phyloP scores from a whole-genome alignment of 2,888 invertebrate species.

The Parnassius glacialis region DNA sequence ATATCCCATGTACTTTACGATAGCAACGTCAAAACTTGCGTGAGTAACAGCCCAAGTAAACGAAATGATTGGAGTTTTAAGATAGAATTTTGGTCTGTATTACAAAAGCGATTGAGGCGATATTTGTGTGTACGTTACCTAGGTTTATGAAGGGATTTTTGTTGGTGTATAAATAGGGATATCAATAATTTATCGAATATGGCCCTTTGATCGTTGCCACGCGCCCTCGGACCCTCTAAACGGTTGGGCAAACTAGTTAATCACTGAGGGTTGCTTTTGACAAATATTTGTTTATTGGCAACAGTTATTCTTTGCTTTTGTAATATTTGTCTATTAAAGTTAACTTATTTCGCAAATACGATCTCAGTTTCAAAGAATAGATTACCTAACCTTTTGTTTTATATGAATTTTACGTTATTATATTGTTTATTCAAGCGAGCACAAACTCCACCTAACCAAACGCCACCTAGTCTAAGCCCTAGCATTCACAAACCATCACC shows the following conservation, averaged over 20 bases:
- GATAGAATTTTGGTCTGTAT: not conserved
- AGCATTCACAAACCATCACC: no score
- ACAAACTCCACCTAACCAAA: no score
- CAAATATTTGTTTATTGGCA: constrained; percentile 32
- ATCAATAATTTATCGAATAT: constrained; percentile 30
- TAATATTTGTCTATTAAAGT: not conserved
- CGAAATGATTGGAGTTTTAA: not conserved
- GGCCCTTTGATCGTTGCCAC: constrained; percentile 39
- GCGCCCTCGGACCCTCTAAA: constrained; percentile 37
- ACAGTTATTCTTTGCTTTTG: constrained; percentile 1
- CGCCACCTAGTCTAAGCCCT: no score
- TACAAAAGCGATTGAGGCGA: not conserved
- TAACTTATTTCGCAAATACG: no score
- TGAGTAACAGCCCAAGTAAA: not conserved
- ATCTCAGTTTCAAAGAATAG: no score
- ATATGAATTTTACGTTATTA: no score
- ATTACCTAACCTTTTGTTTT: no score
- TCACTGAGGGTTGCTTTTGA: constrained; percentile 22
- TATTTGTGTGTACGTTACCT: not conserved
- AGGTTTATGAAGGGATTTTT: not conserved
- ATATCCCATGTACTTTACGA: not conserved
- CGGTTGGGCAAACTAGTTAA: constrained; percentile 33
- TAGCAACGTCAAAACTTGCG: not conserved
- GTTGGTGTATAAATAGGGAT: constrained; percentile 9
- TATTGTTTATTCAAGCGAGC: no score